A percentile compares a stretch with the other conserved stretches of the same genome.
These are phyloP conservation scores for Rhopalosiphum nymphaeae DNA, from an alignment of 2,888 invertebrate genomes.

Conservation along the genomic window DNA sequence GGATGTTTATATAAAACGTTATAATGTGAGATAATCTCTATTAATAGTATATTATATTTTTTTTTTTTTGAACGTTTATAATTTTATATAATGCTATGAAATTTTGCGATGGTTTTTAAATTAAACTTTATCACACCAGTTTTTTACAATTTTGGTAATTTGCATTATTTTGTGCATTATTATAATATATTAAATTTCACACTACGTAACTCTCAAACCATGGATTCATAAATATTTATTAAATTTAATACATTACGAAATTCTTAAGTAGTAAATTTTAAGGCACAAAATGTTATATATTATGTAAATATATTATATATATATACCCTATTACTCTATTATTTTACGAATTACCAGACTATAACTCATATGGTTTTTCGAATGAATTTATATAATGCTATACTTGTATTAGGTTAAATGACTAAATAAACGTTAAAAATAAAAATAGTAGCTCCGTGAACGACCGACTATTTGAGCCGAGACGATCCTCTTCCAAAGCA, in stretches of 20 bases:
- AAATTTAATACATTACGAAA: neutral
- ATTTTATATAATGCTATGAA: neutral
- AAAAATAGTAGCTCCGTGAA: neutral
- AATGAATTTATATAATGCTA: neutral
- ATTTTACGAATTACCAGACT: neutral
- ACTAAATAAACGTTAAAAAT: neutral
- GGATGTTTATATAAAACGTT: neutral
- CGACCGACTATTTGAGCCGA: neutral
- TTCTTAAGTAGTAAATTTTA: neutral
- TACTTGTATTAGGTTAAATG: neutral
- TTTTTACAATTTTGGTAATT: neutral
- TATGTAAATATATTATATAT: neutral
- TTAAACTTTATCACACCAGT: neutral
- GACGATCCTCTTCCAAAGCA: neutral
- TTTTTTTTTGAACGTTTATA: neutral
- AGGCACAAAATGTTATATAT: neutral
- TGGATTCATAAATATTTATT: neutral
- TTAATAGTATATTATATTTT: neutral
- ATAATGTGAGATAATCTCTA: neutral
- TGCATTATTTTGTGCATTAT: neutral
- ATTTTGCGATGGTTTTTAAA: neutral
- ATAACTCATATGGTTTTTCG: neutral
- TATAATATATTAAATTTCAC: neutral
- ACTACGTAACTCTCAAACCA: neutral
- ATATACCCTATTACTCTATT: too few relatives aligned